Base-by-base conservation (phyloP, 2,113 vertebrate species). In the Macroglossus sobrinus region DNA sequence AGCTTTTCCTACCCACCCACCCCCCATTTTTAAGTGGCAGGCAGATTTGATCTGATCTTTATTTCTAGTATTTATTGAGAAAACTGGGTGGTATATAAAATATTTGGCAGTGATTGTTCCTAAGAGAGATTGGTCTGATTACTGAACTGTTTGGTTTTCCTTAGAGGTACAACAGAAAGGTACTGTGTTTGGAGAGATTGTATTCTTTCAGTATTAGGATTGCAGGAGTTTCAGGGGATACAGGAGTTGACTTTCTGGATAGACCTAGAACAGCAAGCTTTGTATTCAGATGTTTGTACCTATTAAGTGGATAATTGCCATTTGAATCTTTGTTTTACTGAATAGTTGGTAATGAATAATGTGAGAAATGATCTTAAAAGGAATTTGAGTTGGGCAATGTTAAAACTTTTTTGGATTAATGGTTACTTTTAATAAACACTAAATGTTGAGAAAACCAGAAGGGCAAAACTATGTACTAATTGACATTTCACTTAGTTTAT, bases 361-460 rank as follows among this genome's bases (percentile, higher is more conserved):
- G 28, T 88, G 81, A 94, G n/a, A 92, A 75, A 50, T 71, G n/a
- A 69, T 78, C 9, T 92, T 26, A 96, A 97, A 92, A 71, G 21
- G 11, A 10, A 66, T 84, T 96, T 93, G 53, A 93, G 22, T 57
- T 68, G n/a, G 57, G 26, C 43, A 63, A 84, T 86, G 47, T 68
- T 90, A 81, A 87, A 92, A 40, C 16, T 94, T 57, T 74, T 92
- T 72, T 84, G 47, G 61, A 76, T 88, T 72, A 79, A 75, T 86
- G 28, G 14, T 53, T 69, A 89, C 43, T 43, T 95, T 82, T 57
- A 35, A 68, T 87, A 50, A 18, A 63, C 40, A 87, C 53, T 95
- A 96, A 92, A 88, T 84, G 75, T 40, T 95, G 57, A 92, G 50
- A 92, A 97, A 94, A 38, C 71, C 63, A 79, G 3, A 89, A 93